A percentile compares a stretch with the other conserved stretches of the same genome.
These are phyloP conservation scores for Montipora efflorescens DNA, from an alignment of 64 coral and sea anemone species.

Conservation along the genomic window DNA sequence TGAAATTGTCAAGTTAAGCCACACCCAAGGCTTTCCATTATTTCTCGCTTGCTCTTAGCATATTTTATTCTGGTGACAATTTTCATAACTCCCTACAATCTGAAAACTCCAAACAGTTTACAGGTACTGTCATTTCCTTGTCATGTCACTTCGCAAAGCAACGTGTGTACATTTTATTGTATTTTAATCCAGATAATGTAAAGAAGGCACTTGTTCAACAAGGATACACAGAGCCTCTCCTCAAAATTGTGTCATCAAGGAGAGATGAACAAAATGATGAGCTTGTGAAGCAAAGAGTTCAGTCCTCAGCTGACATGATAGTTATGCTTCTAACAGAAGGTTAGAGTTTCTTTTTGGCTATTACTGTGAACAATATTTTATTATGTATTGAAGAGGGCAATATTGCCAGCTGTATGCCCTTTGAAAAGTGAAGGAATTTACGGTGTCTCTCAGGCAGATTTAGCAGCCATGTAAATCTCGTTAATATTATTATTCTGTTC, in stretches of 20 bases:
- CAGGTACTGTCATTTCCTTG: too few species aligned
- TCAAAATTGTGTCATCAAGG: slow-evolving; percentile 62
- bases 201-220: slow-evolving; percentile 75
- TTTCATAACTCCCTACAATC: too few species aligned
- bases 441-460: too few species aligned
- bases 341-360: not conserved
- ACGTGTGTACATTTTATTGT: not conserved
- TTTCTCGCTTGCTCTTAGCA: too few species aligned
- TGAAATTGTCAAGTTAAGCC: too few species aligned
- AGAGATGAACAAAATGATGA: slow-evolving; percentile 67
- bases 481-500: too few species aligned
- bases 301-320: slow-evolving; percentile 82
- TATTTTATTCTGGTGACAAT: too few species aligned
- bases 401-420: too few species aligned
- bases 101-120: too few species aligned
- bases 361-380: not conserved
- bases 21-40: too few species aligned
- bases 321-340: slow-evolving; percentile 88
- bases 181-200: slow-evolving; percentile 66
- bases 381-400: not conserved
- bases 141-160: not conserved
- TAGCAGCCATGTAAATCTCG: too few species aligned
- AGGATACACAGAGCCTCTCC: slow-evolving; percentile 66
- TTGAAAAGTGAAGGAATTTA: too few species aligned
- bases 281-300: slow-evolving; percentile 56